Conservation (phyloP, 2,113 vertebrate genomes). For the Silurus asotus region DNA sequence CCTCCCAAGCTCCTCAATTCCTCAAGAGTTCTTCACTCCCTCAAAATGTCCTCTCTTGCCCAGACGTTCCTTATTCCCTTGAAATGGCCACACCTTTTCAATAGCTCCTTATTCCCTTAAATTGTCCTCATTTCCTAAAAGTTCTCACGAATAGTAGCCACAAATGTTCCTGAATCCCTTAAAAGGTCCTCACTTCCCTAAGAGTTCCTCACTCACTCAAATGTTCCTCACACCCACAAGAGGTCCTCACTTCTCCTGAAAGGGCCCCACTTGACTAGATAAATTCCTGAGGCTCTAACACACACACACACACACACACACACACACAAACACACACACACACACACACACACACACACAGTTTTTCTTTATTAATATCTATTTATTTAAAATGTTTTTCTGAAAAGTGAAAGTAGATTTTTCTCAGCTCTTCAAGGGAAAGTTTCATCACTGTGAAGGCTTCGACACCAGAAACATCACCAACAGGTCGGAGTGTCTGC, state of each 20-base stretch:
- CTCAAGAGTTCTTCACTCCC: background rate
- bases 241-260: background rate
- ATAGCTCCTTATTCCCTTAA: background rate
- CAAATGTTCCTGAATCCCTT: too few relatives aligned
- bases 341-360: background rate
- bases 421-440: constrained; percentile 93
- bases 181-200: background rate
- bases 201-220: background rate
- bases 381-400: background rate
- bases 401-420: background rate
- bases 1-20: background rate
- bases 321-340: background rate
- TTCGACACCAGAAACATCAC: constrained; percentile 85
- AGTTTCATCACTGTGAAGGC: constrained; percentile 93
- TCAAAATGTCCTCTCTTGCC: background rate
- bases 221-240: background rate
- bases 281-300: too few relatives aligned
- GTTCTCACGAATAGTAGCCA: too few relatives aligned
- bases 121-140: background rate
- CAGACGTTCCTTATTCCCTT: background rate
- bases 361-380: background rate
- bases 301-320: background rate
- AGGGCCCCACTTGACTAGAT: too few relatives aligned
- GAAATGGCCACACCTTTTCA: background rate
- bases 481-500: constrained; percentile 84